Evolutionary conservation across 2,797 vertebrate genomes (phyloP).

Genomic region (Prionace glauca): DNA sequence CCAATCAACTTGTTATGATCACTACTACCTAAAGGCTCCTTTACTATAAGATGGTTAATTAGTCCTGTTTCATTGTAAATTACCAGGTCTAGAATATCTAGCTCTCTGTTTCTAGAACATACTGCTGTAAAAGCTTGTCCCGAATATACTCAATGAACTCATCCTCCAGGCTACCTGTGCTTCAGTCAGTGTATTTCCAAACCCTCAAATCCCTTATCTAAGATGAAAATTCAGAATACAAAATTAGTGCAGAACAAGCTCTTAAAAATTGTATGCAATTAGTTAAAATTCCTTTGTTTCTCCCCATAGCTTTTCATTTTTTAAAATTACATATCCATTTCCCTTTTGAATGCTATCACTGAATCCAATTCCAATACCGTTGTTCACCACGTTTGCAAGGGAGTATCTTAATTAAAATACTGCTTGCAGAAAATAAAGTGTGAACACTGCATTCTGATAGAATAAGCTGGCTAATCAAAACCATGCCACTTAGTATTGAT

Average conservation of each 20-base stretch:
- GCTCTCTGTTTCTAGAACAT: too few species aligned
- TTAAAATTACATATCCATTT: not conserved
- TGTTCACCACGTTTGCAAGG: not conserved
- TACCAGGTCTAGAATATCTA: too few species aligned
- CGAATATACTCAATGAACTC: too few species aligned
- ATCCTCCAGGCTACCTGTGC: too few species aligned
- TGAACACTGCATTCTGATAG: not conserved
- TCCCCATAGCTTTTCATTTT: not conserved
- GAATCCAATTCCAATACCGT: not conserved
- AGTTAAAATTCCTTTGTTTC: too few species aligned
- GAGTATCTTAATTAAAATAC: not conserved
- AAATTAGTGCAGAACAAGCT: not conserved
- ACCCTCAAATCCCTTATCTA: too few species aligned
- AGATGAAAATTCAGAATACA: not conserved
- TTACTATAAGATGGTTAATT: too few species aligned
- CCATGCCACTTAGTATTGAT: not conserved
- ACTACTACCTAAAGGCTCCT: too few species aligned
- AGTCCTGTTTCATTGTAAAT: too few species aligned
- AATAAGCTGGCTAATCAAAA: not conserved
- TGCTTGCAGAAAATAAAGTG: not conserved
- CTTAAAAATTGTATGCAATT: not conserved
- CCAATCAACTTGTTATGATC: too few species aligned
- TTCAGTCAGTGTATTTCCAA: too few species aligned
- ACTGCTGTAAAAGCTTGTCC: too few species aligned
- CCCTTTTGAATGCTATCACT: not conserved